Evolutionary conservation across 2,113 vertebrate species (phyloP).

Genomic region (Chascanopsetta lugubris): DNA sequence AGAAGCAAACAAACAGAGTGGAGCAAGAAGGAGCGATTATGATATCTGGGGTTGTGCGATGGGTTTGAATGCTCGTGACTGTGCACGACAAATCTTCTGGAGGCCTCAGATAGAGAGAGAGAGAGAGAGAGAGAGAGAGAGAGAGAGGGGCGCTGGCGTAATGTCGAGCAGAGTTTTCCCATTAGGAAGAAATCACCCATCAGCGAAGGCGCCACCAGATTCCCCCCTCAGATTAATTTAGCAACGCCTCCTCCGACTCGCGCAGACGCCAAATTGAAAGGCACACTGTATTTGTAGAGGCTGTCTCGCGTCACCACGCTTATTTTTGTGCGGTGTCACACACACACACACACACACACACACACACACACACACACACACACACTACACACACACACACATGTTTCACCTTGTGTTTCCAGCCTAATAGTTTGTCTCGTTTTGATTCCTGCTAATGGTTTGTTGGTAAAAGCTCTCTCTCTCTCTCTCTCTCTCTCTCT

Average conservation of each 20-base stretch:
- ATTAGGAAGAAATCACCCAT: slow-evolving; percentile 65
- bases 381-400: too few relatives aligned
- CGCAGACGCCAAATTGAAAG: slow-evolving; percentile 54
- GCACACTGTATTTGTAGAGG: slow-evolving; percentile 28
- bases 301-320: slow-evolving; percentile 41
- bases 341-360: too few relatives aligned
- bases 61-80: slow-evolving; percentile 51
- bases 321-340: slow-evolving; percentile 54
- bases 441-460: slow-evolving; percentile 50
- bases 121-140: slow-evolving; percentile 41
- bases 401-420: slow-evolving; percentile 38
- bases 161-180: slow-evolving; percentile 50
- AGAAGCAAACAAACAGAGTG: too few relatives aligned
- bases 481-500: too few relatives aligned
- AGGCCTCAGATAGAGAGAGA: slow-evolving; percentile 41
- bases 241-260: slow-evolving; percentile 23
- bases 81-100: slow-evolving; percentile 36
- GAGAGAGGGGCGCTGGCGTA: slow-evolving; percentile 36
- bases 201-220: slow-evolving; percentile 47
- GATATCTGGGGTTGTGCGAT: slow-evolving; percentile 16
- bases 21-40: slow-evolving; percentile 25
- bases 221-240: slow-evolving; percentile 55
- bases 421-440: slow-evolving; percentile 46
- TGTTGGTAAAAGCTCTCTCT: slow-evolving; percentile 55
- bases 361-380: too few relatives aligned